Evolutionary conservation across 2,888 invertebrate genomes (phyloP).

Genomic region (Stenichneumon culpator): DNA sequence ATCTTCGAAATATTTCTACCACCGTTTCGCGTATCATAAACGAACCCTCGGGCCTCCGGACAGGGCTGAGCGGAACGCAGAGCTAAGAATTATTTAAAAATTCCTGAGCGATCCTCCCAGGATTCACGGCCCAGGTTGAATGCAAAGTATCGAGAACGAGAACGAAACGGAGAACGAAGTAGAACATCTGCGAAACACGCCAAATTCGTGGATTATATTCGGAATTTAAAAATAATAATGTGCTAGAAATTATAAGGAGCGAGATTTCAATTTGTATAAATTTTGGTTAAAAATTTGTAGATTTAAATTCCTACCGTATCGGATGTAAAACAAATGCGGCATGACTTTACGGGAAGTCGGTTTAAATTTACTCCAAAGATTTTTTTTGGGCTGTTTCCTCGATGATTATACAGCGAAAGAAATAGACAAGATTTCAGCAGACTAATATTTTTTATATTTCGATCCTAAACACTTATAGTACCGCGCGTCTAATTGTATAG

Average conservation of each 20-base stretch:
- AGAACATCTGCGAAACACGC: constrained; percentile 11
- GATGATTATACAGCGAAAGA: no score
- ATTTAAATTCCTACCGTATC: no score
- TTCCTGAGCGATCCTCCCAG: constrained; percentile 31
- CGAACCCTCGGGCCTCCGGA: constrained; percentile 56
- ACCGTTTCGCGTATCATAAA: constrained; percentile 55
- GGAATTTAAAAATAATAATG: neutral
- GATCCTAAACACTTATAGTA: no score
- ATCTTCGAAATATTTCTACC: constrained; percentile 69
- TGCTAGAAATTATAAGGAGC: neutral
- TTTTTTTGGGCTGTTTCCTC: no score
- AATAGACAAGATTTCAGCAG: no score
- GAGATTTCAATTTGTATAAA: neutral
- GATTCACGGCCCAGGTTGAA: neutral
- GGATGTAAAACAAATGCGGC: no score
- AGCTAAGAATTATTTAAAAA: constrained; percentile 50
- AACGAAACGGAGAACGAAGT: neutral
- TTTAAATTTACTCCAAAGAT: no score
- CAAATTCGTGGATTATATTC: neutral
- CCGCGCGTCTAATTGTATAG: no score
- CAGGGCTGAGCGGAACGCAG: constrained; percentile 56
- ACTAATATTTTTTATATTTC: no score
- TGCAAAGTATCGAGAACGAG: constrained; percentile 17
- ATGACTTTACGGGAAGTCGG: no score
- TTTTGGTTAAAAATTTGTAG: neutral